A percentile compares a stretch with the other conserved stretches of the same genome.
phyloP scores from a whole-genome alignment of 2,888 invertebrate genomes.

The Drosophila parthenogenetica region DNA sequence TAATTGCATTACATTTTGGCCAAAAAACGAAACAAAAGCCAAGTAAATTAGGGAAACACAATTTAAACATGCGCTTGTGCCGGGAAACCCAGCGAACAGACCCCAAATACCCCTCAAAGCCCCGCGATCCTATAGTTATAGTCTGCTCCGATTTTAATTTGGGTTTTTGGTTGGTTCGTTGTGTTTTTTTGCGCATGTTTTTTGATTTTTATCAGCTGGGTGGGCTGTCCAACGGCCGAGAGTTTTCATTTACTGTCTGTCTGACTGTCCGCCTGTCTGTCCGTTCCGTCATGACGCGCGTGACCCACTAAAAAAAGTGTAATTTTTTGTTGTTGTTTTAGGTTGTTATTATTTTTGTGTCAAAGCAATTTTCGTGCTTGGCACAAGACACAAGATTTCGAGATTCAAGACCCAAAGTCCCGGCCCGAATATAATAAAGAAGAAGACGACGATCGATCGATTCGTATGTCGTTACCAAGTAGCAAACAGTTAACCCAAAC shows the following conservation, averaged over 20 bases:
- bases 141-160: constrained; percentile 78
- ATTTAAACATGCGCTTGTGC: constrained; percentile 74
- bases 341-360: constrained; percentile 62
- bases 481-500: constrained; percentile 47
- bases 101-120: not conserved
- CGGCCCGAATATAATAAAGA: constrained; percentile 15
- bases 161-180: constrained; percentile 55
- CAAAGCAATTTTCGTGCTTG: constrained; percentile 81
- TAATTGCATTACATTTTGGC: constrained; percentile 74
- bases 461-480: constrained; percentile 49
- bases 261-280: constrained; percentile 5
- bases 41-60: constrained; percentile 77
- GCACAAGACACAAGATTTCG: constrained; percentile 49
- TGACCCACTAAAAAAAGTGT: constrained; percentile 75
- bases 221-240: constrained; percentile 64
- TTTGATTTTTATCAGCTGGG: constrained; percentile 81
- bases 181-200: constrained; percentile 76
- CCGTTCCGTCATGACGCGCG: constrained; percentile 69
- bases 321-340: constrained; percentile 22
- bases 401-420: constrained; percentile 18
- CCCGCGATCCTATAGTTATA: constrained; percentile 6
- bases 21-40: constrained; percentile 28
- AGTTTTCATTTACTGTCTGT: constrained; percentile 51
- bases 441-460: constrained; percentile 41
- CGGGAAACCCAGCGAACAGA: constrained; percentile 66